Evolutionary conservation across 1,140 invertebrate genomes (phyloP), one percentile per base, ranked within the genome.

Genomic region (Anoplolepis gracilipes): DNA sequence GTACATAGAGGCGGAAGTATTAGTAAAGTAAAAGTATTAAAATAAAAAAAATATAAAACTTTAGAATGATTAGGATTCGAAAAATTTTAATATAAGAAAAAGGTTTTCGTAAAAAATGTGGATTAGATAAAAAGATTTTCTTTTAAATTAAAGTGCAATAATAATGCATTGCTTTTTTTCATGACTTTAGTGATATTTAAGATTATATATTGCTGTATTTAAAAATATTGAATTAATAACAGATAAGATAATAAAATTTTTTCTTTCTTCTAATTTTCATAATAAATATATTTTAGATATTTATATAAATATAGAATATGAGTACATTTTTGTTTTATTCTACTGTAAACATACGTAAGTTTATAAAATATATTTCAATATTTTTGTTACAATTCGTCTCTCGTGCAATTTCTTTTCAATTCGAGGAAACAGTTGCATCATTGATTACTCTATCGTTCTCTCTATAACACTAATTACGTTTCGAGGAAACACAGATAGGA

Each of bases 381-480:
- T 49, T 72, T 57, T 75, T 36, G 19, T 73, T 19, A 6, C 8
- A 19, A 73, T 33, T 1, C 11, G 10, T 10, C 6, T 0, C 10
- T 10, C 2, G 1, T 16, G n/a, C 19, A 57, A 57, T 64, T 19
- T 46, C 5, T 39, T 64, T 61, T 78, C 13, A 25, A 0, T 49
- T 65, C 1, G 1, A 33, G n/a, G n/a, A 10, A 42, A 65, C 11
- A 42, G n/a, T 28, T 76, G 10, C 22, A 61, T 16, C 7, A 33
- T 61, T 42, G 39, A 30, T 62, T 78, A 75, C 39, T 13, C 16
- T 49, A 36, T 13, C 13, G 11, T 64, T 36, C 0, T 16, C 61
- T 57, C 1, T n/a, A 5, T 64, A 25, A 65, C 22, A 77, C 61
- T 78, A 78, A 78, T 78, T 78, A 78, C 30, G 16, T 49, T 78